These are phyloP conservation scores for Rhynchomys soricoides DNA, from an alignment of 2,113 vertebrate genomes.

Conservation along the genomic window DNA sequence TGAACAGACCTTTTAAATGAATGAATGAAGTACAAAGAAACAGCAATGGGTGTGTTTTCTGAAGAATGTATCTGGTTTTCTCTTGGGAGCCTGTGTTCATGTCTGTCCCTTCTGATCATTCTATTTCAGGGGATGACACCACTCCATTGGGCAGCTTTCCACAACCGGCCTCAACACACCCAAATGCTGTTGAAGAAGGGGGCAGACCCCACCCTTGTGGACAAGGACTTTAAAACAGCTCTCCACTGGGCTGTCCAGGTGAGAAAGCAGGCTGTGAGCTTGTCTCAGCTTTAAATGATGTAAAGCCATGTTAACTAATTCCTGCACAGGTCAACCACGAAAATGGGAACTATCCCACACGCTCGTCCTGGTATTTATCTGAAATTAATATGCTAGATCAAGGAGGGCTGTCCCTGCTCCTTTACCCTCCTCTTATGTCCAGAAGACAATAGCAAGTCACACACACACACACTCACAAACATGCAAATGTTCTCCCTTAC, in stretches of 20 bases:
- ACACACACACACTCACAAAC: background rate
- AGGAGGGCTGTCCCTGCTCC: background rate
- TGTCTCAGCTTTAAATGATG: background rate
- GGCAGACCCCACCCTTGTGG: conserved; percentile 91
- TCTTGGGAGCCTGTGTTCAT: background rate
- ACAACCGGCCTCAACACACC: conserved; percentile 91
- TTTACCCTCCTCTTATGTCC: background rate
- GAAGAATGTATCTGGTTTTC: background rate
- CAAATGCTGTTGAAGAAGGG: conserved; percentile 91
- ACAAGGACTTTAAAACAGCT: conserved; percentile 94
- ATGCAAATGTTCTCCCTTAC: background rate
- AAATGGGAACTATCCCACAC: background rate
- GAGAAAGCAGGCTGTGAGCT: background rate
- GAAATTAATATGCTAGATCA: background rate
- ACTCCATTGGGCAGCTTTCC: conserved; percentile 94
- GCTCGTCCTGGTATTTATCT: background rate
- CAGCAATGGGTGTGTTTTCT: fast-evolving
- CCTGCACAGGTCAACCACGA: background rate
- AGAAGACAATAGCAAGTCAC: background rate
- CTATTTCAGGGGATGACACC: conserved; percentile 92
- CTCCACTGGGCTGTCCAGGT: conserved; percentile 96
- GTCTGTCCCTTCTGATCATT: conserved; percentile 49
- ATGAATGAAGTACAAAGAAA: background rate
- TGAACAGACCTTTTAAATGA: background rate
- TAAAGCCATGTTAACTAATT: background rate